Base-by-base conservation (phyloP, 1,140 invertebrate genomes). In the Zaprionus capensis region DNA sequence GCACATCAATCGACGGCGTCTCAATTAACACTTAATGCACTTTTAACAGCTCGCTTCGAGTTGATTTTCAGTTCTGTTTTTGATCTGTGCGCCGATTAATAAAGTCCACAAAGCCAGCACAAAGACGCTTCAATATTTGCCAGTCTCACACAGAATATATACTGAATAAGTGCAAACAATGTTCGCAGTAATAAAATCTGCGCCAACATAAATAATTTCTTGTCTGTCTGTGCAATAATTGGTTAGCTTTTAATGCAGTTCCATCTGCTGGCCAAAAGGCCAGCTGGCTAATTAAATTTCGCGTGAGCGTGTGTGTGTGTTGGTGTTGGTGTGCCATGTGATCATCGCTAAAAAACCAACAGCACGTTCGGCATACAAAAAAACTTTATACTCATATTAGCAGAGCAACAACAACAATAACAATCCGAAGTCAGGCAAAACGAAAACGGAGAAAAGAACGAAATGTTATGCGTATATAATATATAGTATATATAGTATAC, bases 341-440 rank as follows among this genome's bases (percentile, higher is more conserved):
- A 85, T 90, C 86, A 90, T 90, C 86, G 78, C 86, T 80, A 78
- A 90, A 90, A 90, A 90, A 84, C 80, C 70, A 90, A 80, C 78
- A 81, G 74, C 74, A 88, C 75, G 80, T 87, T 87, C 77, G 72
- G 49, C 72, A 78, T 55, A 87, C 77, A 87, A 87, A 82, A 80
- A 87, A 67, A 69, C 51, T 82, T 75, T 80, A 82, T 80, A 46
- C 41, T n/a, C 41, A 86, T 86, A 77, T 82, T 87, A 80, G 64
- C 74, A 70, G 70, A 34, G 63, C 17, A 58, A 63, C 71, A 55
- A 58, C 41, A 53, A 31, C 56, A 79, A 64, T n/a, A 63, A 28
- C 51, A 76, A 28, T 2, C 20, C 53, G 24, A 41, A 66, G 64
- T 56, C 11, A 17, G 67, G 17, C 63, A 69, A 72, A 69, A 28